A percentile compares a stretch with the other conserved stretches of the same genome.
phyloP scores from a whole-genome alignment of 2,797 vertebrate genomes.

The Microctenopoma steveboyesi region DNA sequence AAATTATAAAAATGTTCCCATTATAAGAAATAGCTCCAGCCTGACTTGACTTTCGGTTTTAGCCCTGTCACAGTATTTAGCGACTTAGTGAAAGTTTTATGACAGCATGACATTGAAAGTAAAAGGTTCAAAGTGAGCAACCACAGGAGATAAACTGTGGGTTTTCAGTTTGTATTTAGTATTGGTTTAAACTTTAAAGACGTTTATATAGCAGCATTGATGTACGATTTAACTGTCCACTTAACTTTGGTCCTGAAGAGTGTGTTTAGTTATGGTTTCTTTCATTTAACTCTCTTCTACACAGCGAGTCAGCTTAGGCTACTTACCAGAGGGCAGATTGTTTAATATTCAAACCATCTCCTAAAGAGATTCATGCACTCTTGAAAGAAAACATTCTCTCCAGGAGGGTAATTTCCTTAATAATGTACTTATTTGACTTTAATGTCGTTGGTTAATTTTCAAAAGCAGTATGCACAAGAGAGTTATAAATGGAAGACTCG shows the following conservation, averaged over 20 bases:
- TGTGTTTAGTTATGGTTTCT: background rate
- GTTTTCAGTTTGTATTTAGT: background rate
- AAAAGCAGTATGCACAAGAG: background rate
- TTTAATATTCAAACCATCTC: constrained; percentile 23
- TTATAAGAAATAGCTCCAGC: constrained; percentile 32
- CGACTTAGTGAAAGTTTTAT: constrained; percentile 40
- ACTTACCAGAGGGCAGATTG: constrained; percentile 1
- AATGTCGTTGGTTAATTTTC: background rate
- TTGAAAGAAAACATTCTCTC: constrained; percentile 1
- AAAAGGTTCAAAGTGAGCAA: constrained; percentile 9
- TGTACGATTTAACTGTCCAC: background rate
- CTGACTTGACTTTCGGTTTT: constrained; percentile 20
- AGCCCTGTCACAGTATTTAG: constrained; percentile 22
- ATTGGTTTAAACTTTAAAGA: background rate
- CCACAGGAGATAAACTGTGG: background rate
- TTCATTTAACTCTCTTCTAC: background rate
- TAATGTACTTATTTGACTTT: background rate
- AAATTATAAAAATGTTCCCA: constrained; percentile 26
- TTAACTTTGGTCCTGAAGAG: background rate
- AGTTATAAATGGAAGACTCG: background rate
- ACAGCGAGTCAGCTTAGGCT: background rate
- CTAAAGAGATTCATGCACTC: background rate
- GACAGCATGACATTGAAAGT: constrained; percentile 19
- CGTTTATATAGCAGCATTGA: background rate
- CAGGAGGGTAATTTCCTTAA: background rate